Base-by-base conservation (phyloP, 2,113 vertebrate species). In the Sander lucioperca region DNA sequence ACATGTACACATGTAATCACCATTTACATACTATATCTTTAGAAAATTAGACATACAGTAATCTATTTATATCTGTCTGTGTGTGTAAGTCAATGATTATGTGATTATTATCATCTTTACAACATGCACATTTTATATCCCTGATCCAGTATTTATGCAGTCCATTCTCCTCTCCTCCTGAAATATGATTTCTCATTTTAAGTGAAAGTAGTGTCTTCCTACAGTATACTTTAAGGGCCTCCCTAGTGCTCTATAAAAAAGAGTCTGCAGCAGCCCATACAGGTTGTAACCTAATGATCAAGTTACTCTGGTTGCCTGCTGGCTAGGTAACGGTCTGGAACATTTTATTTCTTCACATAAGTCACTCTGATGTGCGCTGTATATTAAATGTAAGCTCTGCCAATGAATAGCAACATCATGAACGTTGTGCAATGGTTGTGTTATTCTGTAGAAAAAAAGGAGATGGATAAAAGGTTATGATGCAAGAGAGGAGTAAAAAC, bases 231-330 rank as follows among this genome's bases (percentile, higher is more conserved):
- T 78, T 45, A 47, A 51, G 71, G 66, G 45, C 82, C 66, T 87
- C 75, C 71, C 80, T 86, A 68, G 81, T 81, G 85, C 77, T 45
- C 84, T 86, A 80, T 88, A 77, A 88, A 82, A 25, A 62, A 61
- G 47, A 67, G 53, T 68, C 53, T 63, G 68, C 74, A 79, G 82
- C 74, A 39, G 79, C 45, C 53, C 51, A 45, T 75, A 47, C 14
- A 64, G 75, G 57, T 67, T 74, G 81, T 78, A 81, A 87, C 77
- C 84, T 84, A 85, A 90, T 89, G 87, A 86, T 87, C 82, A 63
- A 69, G 82, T 70, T 73, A 50, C 80, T 57, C 54, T 58, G 23
- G 70, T 48, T 62, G 65, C 80, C 85, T 30, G 65, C 65, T 81
- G 81, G 82, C 86, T 80, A 10, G 12, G 36, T 86, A 90, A 91